These are phyloP conservation scores for Cheiracanthium punctorium DNA, from an alignment of 2,888 invertebrate genomes.

Conservation along the genomic window DNA sequence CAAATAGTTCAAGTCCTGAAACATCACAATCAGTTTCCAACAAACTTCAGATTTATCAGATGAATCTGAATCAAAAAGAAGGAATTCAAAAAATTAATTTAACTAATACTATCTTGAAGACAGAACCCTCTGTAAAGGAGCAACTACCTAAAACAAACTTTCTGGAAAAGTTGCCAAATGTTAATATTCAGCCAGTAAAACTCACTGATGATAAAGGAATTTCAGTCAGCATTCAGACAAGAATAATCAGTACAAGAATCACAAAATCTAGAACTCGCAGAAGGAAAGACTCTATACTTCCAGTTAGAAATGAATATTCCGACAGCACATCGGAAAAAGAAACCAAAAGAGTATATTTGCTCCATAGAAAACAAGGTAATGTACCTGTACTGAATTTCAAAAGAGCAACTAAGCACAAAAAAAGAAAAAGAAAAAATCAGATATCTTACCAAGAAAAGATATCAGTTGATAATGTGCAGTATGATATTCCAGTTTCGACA, in stretches of 20 bases:
- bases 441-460: constrained; percentile 46
- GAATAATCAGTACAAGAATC: constrained; percentile 41
- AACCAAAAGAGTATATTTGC: background rate
- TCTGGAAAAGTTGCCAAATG: background rate
- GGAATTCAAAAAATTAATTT: too few species aligned
- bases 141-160: background rate
- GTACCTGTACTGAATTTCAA: constrained; percentile 17
- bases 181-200: background rate
- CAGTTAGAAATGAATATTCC: constrained; percentile 6
- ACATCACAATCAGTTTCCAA: too few species aligned
- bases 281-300: constrained; percentile 16
- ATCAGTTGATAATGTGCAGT: constrained; percentile 30
- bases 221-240: constrained; percentile 54
- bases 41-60: too few species aligned
- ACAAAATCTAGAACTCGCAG: constrained; percentile 37
- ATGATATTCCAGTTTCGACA: constrained; percentile 33
- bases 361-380: constrained; percentile 18
- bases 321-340: constrained; percentile 54
- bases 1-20: too few species aligned
- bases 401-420: constrained; percentile 33
- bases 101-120: too few species aligned
- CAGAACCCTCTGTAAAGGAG: background rate
- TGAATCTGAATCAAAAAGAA: too few species aligned
- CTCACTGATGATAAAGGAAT: constrained; percentile 26
- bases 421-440: constrained; percentile 45